A percentile compares a stretch with the other conserved stretches of the same genome.
phyloP scores from a whole-genome alignment of 2,888 invertebrate genomes.

The Mantis religiosa region DNA sequence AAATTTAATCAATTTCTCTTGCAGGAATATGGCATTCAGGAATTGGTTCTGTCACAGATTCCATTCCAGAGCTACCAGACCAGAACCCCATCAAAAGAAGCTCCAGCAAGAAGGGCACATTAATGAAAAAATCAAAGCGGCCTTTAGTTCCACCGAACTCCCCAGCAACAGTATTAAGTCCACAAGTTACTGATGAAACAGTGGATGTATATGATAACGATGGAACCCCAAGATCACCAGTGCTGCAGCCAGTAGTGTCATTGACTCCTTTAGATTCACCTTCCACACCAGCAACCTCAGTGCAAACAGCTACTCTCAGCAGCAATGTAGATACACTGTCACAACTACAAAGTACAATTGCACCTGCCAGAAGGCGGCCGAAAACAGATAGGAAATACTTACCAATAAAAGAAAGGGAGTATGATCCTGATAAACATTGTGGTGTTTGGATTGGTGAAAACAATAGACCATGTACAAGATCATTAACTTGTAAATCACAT shows the following conservation, averaged over 20 bases:
- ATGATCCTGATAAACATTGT: slow-evolving; percentile 79
- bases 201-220: neutral
- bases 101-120: neutral
- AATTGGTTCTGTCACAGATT: neutral
- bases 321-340: neutral
- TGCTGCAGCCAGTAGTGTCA: neutral
- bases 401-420: slow-evolving; percentile 55
- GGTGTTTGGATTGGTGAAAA: slow-evolving; percentile 65
- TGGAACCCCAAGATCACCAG: neutral
- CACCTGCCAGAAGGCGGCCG: neutral
- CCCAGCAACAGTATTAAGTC: neutral
- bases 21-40: neutral
- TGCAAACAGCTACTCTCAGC: neutral
- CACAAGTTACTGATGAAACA: neutral
- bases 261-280: neutral
- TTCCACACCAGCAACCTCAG: neutral
- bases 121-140: neutral
- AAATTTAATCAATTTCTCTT: neutral
- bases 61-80: neutral
- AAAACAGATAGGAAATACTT: slow-evolving; percentile 10
- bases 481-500: slow-evolving; percentile 61
- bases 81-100: neutral
- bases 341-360: neutral
- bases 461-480: slow-evolving; percentile 71
- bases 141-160: neutral